These are phyloP conservation scores for Aphidius colemani DNA, from an alignment of 2,888 invertebrate species.

Conservation along the genomic window DNA sequence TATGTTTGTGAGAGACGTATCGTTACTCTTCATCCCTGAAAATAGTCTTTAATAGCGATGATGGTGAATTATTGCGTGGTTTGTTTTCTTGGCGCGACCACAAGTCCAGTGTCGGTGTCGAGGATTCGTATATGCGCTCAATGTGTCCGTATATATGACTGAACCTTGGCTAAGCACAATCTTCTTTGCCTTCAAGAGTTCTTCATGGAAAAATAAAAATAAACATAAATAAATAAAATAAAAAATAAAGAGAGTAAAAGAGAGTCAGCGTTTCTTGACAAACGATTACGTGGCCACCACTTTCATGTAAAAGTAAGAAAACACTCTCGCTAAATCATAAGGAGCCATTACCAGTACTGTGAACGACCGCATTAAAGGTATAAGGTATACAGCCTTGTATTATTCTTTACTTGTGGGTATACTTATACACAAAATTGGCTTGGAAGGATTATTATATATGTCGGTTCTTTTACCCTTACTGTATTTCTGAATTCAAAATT, in stretches of 20 bases:
- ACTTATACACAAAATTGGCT: no score
- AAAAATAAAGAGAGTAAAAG: no score
- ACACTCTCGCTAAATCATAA: constrained; percentile 52
- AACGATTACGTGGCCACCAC: constrained; percentile 49
- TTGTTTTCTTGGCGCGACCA: constrained; percentile 15
- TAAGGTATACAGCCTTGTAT: background rate
- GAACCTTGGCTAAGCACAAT: background rate
- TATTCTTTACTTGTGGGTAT: no score
- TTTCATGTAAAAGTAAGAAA: constrained; percentile 48
- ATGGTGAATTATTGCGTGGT: constrained; percentile 52
- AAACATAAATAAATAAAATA: no score
- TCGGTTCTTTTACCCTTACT: no score
- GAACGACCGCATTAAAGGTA: constrained; percentile 17
- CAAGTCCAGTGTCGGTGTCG: constrained; percentile 1
- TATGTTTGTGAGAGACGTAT: constrained; percentile 44
- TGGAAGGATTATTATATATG: no score
- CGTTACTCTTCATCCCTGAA: constrained; percentile 52
- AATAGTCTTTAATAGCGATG: constrained; percentile 53
- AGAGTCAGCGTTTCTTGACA: constrained; percentile 39
- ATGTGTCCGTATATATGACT: background rate
- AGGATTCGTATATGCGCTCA: background rate
- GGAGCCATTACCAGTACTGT: constrained; percentile 40
- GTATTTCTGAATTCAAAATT: no score
- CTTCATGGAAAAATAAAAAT: no score
- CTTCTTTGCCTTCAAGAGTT: background rate